phyloP scores from a whole-genome alignment of 2,888 invertebrate species.

The Ommatoiulus sabulosus region DNA sequence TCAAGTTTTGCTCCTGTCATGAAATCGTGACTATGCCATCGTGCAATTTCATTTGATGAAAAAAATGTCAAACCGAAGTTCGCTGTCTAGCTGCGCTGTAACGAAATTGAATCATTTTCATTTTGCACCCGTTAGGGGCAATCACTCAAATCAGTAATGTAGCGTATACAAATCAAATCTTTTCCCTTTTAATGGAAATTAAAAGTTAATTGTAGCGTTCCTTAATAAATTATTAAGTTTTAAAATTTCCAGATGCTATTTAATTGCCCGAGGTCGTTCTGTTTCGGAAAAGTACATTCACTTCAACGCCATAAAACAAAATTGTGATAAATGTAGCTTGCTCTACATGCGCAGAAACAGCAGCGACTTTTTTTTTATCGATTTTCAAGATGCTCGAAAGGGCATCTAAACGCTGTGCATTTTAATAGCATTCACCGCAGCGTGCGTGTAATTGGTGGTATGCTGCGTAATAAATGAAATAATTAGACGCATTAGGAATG shows the following conservation, averaged over 20 bases:
- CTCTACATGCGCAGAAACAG: conserved; percentile 8
- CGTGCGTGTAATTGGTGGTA: conserved; percentile 9
- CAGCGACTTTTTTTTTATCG: conserved; percentile 27
- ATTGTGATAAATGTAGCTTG: not conserved
- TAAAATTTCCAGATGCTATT: not conserved
- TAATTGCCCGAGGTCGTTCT: not conserved
- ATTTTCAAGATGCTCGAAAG: conserved; percentile 2
- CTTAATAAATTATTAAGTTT: not conserved
- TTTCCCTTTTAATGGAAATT: not conserved
- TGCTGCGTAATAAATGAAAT: conserved; percentile 27
- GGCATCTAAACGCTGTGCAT: not conserved
- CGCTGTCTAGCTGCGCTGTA: not conserved
- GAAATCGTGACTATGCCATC: not conserved
- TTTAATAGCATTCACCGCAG: not conserved
- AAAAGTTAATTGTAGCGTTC: not conserved
- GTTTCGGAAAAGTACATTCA: not conserved
- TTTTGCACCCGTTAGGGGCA: not conserved
- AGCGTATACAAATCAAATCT: not conserved
- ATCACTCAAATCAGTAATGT: not conserved
- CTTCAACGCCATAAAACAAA: not conserved
- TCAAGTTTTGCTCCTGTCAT: not conserved
- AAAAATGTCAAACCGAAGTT: not conserved
- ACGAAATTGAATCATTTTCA: not conserved
- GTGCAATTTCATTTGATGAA: not conserved
- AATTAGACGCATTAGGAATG: not conserved